Percentiles rank a stretch among this genome's conserved stretches.
phyloP scores from a whole-genome alignment of 2,888 invertebrate species.

The Eristalis intricaria region DNA sequence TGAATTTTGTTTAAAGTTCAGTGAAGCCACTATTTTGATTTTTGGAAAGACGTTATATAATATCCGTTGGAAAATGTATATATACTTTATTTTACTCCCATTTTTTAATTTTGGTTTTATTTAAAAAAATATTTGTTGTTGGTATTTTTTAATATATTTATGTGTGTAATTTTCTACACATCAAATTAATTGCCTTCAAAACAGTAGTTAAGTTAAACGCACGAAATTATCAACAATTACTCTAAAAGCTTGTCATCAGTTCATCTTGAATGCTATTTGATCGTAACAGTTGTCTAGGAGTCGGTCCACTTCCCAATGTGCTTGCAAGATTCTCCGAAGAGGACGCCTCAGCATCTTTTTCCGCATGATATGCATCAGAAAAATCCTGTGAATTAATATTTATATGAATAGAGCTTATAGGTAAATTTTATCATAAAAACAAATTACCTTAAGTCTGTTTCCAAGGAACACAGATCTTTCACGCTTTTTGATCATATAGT shows the following conservation, averaged over 20 bases:
- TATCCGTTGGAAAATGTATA: too few relatives aligned
- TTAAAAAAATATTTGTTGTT: not conserved
- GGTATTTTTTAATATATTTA: not conserved
- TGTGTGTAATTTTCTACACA: not conserved
- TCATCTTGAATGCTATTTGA: slow-evolving; percentile 94
- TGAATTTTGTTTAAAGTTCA: too few relatives aligned
- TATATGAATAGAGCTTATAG: not conserved
- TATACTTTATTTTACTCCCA: too few relatives aligned
- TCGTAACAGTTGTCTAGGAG: slow-evolving; percentile 85
- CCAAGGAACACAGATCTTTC: slow-evolving; percentile 94
- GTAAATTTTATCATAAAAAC: not conserved
- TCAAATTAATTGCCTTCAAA: slow-evolving; percentile 37
- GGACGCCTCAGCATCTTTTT: slow-evolving; percentile 85
- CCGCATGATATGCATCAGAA: slow-evolving; percentile 89
- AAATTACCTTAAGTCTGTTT: slow-evolving; percentile 87
- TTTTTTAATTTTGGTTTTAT: not conserved
- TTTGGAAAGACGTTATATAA: too few relatives aligned
- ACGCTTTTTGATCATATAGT: slow-evolving; percentile 95
- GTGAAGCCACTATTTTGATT: too few relatives aligned
- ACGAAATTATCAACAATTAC: slow-evolving; percentile 46
- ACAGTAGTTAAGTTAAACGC: slow-evolving; percentile 60
- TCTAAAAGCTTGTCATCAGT: slow-evolving; percentile 83
- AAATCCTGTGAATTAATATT: slow-evolving; percentile 84
- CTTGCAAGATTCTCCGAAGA: slow-evolving; percentile 84
- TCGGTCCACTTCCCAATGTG: slow-evolving; percentile 83